These are phyloP conservation scores for Platysternon megacephalum DNA, from an alignment of 2,113 vertebrate species.

Conservation along the genomic window DNA sequence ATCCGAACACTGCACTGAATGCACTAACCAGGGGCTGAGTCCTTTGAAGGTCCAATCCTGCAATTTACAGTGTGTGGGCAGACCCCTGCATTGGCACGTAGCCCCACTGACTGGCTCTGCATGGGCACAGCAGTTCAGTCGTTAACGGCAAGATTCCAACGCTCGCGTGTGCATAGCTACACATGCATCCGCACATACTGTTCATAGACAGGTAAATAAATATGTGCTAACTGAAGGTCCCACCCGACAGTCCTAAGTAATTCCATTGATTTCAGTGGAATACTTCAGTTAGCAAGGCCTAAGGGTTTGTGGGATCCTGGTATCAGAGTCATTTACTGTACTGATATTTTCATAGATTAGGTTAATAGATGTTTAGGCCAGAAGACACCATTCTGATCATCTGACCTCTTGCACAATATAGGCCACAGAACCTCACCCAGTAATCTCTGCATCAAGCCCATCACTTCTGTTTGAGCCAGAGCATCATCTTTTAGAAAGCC, in stretches of 20 bases:
- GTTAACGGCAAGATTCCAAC: neutral
- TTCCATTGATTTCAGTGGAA: constrained; percentile 48
- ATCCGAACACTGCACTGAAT: neutral
- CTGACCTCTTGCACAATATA: neutral
- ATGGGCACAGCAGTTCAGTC: neutral
- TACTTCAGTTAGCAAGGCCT: neutral
- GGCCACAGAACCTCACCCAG: neutral
- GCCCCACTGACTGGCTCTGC: neutral
- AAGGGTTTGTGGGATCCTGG: neutral
- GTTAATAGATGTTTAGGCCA: neutral
- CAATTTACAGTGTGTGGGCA: neutral
- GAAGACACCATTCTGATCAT: neutral
- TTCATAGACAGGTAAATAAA: neutral
- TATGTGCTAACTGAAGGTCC: neutral
- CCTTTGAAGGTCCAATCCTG: neutral
- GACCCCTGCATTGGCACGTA: neutral
- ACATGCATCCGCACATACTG: neutral
- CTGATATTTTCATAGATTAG: neutral
- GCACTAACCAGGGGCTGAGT: constrained; percentile 41
- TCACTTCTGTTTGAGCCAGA: neutral
- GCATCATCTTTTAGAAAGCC: constrained; percentile 19
- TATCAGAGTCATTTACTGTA: neutral
- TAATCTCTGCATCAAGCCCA: rapidly evolving
- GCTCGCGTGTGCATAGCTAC: neutral
- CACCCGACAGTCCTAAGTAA: constrained; percentile 39